These are phyloP conservation scores for Cyprinodon diabolis DNA, from an alignment of 2,797 vertebrate species.

Conservation along the genomic window DNA sequence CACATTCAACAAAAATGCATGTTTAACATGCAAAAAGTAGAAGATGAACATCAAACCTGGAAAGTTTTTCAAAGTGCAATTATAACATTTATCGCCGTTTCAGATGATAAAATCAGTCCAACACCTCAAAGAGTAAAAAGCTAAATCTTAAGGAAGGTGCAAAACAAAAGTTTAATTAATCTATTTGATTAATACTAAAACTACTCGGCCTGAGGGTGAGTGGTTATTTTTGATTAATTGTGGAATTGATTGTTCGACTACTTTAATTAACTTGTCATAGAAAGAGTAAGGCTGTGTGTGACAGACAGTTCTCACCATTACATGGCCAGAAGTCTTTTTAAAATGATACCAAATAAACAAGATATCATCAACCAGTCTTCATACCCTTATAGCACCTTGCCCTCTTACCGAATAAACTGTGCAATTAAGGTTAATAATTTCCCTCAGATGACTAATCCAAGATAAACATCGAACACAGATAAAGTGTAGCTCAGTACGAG, in stretches of 20 bases:
- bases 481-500: constrained; percentile 44
- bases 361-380: constrained; percentile 47
- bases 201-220: constrained; percentile 55
- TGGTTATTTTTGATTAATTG: constrained; percentile 53
- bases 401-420: constrained; percentile 55
- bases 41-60: background rate
- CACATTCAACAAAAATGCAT: background rate
- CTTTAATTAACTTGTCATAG: constrained; percentile 75
- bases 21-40: background rate
- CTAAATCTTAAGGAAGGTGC: constrained; percentile 19
- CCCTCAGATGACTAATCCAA: constrained; percentile 57
- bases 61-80: background rate
- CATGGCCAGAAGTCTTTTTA: constrained; percentile 53
- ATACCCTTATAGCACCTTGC: constrained; percentile 31
- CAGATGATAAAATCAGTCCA: constrained; percentile 12
- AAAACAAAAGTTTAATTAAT: constrained; percentile 70
- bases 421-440: constrained; percentile 69
- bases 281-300: constrained; percentile 17
- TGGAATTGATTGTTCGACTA: constrained; percentile 66
- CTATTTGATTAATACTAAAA: constrained; percentile 71
- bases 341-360: constrained; percentile 60
- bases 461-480: constrained; percentile 54
- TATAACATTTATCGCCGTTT: background rate
- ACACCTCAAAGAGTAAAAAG: constrained; percentile 21
- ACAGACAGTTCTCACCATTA: constrained; percentile 41